A percentile compares a stretch with the other conserved stretches of the same genome.
phyloP scores from a whole-genome alignment of 2,888 invertebrate species.

The Acronicta alni region DNA sequence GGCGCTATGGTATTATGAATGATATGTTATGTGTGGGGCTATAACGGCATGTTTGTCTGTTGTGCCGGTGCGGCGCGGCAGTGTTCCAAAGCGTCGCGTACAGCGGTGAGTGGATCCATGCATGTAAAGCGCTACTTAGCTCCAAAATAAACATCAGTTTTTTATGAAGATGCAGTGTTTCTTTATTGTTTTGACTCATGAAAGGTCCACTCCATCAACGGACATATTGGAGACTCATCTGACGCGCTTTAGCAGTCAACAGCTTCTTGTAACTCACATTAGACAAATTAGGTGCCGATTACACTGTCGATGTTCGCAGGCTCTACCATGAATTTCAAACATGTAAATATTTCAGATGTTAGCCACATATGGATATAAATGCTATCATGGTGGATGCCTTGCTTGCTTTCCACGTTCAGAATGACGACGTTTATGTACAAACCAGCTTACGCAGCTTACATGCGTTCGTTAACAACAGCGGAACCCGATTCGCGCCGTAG shows the following conservation, averaged over 20 bases:
- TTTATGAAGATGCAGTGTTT: slow-evolving; percentile 35
- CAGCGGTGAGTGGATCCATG: slow-evolving; percentile 95
- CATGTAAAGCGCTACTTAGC: slow-evolving; percentile 69
- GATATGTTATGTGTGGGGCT: slow-evolving; percentile 66
- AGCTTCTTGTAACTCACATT: slow-evolving; percentile 67
- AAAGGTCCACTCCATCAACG: slow-evolving; percentile 74
- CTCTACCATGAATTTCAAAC: slow-evolving; percentile 35
- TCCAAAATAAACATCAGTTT: slow-evolving; percentile 31
- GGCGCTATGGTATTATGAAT: slow-evolving; percentile 55
- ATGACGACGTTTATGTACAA: slow-evolving; percentile 39
- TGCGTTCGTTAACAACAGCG: slow-evolving; percentile 70
- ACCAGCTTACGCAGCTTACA: slow-evolving; percentile 71
- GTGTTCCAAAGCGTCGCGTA: slow-evolving; percentile 99
- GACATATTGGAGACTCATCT: slow-evolving; percentile 75
- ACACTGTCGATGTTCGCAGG: slow-evolving; percentile 47
- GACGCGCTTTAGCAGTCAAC: slow-evolving; percentile 69
- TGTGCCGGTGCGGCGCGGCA: slow-evolving; percentile 89
- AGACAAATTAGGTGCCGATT: slow-evolving; percentile 45
- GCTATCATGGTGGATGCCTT: slow-evolving; percentile 56
- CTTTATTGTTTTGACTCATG: slow-evolving; percentile 49
- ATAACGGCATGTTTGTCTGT: slow-evolving; percentile 88
- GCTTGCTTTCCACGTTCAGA: slow-evolving; percentile 63
- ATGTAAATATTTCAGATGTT: slow-evolving; percentile 2
- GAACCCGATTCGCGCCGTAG: slow-evolving; percentile 67
- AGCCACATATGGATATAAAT: slow-evolving; percentile 15